These are phyloP conservation scores for Battus philenor DNA, from an alignment of 1,140 invertebrate species.

Conservation along the genomic window DNA sequence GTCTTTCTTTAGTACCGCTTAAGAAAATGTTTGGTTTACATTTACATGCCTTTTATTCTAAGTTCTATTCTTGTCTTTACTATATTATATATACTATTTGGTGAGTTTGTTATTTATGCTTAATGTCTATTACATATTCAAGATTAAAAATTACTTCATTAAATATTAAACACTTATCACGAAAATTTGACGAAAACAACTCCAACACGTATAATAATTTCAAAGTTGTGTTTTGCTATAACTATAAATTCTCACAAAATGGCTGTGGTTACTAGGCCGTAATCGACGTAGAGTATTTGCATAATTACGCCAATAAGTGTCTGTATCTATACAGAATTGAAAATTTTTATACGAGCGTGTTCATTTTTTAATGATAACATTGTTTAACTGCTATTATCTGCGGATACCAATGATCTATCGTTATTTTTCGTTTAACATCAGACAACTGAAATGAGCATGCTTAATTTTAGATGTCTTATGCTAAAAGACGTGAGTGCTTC, in stretches of 20 bases:
- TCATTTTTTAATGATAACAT: slow-evolving; percentile 39
- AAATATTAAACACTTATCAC: not conserved
- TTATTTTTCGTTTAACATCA: slow-evolving; percentile 9
- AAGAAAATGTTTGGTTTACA: no score
- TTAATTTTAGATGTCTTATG: no score
- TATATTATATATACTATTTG: no score
- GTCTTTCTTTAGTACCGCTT: no score
- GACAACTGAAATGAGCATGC: no score
- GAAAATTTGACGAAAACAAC: not conserved
- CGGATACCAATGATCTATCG: slow-evolving; percentile 5
- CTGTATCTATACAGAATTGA: slow-evolving; percentile 69
- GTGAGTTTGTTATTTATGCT: no score
- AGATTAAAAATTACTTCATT: no score
- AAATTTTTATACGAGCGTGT: slow-evolving; percentile 46
- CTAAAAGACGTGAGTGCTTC: no score
- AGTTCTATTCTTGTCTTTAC: no score
- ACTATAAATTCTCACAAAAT: slow-evolving; percentile 61
- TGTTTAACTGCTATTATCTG: slow-evolving; percentile 24
- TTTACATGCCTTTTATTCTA: no score
- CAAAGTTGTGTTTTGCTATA: slow-evolving; percentile 17
- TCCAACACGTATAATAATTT: no score
- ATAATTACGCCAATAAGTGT: slow-evolving; percentile 71
- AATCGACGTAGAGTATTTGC: slow-evolving; percentile 64
- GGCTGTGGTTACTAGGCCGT: slow-evolving; percentile 61
- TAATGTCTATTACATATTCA: no score